A percentile compares a stretch with the other conserved stretches of the same genome.
Evolutionary conservation across 2,113 vertebrate genomes (phyloP).

Genomic region (Harpagus bidentatus): DNA sequence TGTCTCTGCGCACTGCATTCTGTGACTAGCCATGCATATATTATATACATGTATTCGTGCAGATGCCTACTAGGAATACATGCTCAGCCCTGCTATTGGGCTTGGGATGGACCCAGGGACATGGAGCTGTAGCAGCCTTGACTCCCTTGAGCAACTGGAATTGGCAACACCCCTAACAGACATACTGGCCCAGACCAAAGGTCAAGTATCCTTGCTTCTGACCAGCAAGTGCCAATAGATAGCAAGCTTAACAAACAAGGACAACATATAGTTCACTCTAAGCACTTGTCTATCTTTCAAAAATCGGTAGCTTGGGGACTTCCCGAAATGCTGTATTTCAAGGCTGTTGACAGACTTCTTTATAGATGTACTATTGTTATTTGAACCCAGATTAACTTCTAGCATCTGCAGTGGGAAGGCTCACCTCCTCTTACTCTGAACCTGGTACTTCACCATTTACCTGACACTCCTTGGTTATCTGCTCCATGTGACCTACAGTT

Average conservation of each 20-base stretch:
- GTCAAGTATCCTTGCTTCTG: neutral
- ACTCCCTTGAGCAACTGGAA: neutral
- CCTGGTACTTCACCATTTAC: neutral
- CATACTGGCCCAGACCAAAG: neutral
- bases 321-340: neutral
- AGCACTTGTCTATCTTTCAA: neutral
- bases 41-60: neutral
- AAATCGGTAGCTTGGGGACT: neutral
- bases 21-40: neutral
- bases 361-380: neutral
- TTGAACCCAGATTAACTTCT: neutral
- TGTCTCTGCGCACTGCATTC: neutral
- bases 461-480: neutral
- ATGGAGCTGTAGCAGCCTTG: neutral
- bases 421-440: neutral
- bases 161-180: neutral
- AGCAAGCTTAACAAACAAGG: neutral
- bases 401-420: neutral
- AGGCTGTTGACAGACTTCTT: neutral
- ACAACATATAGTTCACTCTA: neutral
- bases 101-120: neutral
- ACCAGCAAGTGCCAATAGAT: neutral
- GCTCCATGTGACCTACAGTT: neutral
- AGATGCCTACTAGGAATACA: neutral
- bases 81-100: neutral